Evolutionary conservation across 2,113 vertebrate genomes (phyloP).

Genomic region (Oriolus oriolus): DNA sequence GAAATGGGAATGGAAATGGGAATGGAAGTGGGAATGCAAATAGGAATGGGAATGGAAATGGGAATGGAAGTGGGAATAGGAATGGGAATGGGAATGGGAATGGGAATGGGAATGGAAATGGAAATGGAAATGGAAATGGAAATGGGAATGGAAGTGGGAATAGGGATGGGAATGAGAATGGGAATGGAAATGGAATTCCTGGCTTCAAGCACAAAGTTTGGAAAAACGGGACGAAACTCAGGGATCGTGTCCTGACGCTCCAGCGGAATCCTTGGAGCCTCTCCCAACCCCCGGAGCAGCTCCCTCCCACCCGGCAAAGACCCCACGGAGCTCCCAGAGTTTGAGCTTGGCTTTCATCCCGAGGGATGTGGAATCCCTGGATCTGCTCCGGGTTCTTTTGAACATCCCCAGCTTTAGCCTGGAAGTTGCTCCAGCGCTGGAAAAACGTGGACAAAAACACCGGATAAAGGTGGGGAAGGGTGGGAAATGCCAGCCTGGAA

Average conservation of each 20-base stretch:
- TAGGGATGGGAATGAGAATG: no score
- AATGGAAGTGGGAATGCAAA: neutral
- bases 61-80: neutral
- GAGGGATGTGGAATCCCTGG: neutral
- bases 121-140: neutral
- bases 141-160: neutral
- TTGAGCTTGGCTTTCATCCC: neutral
- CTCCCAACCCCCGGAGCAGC: neutral
- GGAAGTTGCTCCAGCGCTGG: accelerated
- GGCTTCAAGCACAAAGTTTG: neutral
- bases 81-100: neutral
- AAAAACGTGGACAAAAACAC: accelerated
- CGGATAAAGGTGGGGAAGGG: neutral
- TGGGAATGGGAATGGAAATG: neutral
- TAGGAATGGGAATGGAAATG: neutral
- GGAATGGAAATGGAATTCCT: neutral
- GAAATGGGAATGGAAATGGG: neutral
- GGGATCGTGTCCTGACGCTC: accelerated
- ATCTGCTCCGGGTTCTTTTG: neutral
- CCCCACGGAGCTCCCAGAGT: neutral
- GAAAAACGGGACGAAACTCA: neutral
- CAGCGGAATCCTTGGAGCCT: neutral
- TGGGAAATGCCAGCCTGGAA: neutral
- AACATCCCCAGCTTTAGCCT: neutral
- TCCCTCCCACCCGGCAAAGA: neutral